A percentile compares a stretch with the other conserved stretches of the same genome.
Evolutionary conservation across 2,888 invertebrate species (phyloP).

Genomic region (Tetragonula carbonaria): DNA sequence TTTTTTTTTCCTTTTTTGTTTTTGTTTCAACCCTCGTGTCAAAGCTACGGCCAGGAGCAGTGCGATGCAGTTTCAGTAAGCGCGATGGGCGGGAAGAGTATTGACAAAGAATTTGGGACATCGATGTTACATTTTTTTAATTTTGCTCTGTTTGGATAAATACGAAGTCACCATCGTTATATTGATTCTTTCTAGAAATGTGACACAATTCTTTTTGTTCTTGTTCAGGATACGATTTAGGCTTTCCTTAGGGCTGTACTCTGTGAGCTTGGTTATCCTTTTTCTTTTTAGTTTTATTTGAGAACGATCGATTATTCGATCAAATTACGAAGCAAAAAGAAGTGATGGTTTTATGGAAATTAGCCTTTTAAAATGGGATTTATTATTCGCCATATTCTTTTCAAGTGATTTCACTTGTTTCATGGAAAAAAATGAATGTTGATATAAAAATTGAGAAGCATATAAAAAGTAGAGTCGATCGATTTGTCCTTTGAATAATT

Average conservation of each 20-base stretch:
- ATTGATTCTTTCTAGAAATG: too few species aligned
- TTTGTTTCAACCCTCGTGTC: background rate
- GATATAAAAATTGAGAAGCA: background rate
- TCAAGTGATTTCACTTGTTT: too few species aligned
- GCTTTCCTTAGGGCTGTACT: too few species aligned
- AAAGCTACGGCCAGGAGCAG: background rate
- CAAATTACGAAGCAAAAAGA: too few species aligned
- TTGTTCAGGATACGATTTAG: too few species aligned
- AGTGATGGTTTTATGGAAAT: too few species aligned
- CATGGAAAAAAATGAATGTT: background rate
- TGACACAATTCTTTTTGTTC: too few species aligned
- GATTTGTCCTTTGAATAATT: background rate
- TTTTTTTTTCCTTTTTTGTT: background rate
- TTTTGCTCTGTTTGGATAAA: background rate
- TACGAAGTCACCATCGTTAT: background rate
- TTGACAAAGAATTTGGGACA: constrained; percentile 9
- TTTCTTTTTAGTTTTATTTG: too few species aligned
- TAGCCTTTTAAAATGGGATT: too few species aligned
- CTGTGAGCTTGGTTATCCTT: too few species aligned
- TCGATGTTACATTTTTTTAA: background rate
- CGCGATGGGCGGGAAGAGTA: background rate
- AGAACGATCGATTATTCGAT: too few species aligned
- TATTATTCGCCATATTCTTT: too few species aligned
- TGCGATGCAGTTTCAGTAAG: background rate
- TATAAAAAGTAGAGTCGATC: background rate